Percentiles rank a stretch among this genome's conserved stretches.
Conservation (phyloP, 2,113 vertebrate genomes). For the Leuciscus idus region DNA sequence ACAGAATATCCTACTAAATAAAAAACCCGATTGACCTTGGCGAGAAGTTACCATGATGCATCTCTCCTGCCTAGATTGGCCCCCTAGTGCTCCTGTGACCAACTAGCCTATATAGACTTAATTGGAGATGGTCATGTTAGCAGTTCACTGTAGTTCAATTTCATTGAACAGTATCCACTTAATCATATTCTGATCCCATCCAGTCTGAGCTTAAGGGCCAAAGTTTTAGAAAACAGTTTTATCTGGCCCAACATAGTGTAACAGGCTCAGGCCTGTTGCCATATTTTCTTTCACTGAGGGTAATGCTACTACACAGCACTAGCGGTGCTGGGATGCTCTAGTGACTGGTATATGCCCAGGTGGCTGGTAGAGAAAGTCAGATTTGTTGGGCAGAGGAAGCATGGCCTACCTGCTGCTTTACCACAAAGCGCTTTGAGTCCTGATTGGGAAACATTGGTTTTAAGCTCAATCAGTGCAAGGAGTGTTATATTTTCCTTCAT, state of each 20-base stretch:
- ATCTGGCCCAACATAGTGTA: not conserved
- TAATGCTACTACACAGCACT: too few relatives aligned
- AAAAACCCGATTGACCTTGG: conserved; percentile 33
- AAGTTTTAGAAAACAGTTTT: not conserved
- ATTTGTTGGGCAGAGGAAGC: too few relatives aligned
- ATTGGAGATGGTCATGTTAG: not conserved
- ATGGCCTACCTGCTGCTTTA: too few relatives aligned
- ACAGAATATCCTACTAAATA: not conserved
- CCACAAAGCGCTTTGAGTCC: too few relatives aligned
- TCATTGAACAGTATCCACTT: conserved; percentile 8
- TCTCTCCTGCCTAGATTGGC: conserved; percentile 24
- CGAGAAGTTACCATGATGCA: conserved; percentile 41
- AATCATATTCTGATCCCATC: not conserved
- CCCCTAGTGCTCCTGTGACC: conserved; percentile 37
- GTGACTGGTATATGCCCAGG: too few relatives aligned
- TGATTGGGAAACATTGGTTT: too few relatives aligned
- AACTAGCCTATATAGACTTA: conserved; percentile 40
- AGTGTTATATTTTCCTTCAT: too few relatives aligned
- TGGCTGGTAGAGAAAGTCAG: too few relatives aligned
- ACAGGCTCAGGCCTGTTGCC: too few relatives aligned
- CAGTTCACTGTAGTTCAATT: not conserved
- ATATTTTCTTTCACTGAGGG: too few relatives aligned
- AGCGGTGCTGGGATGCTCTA: too few relatives aligned
- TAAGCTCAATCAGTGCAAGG: too few relatives aligned
- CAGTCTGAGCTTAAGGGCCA: not conserved